Evolutionary conservation across 2,113 vertebrate genomes (phyloP), one percentile per base, ranked within the genome.

Genomic region (Clupea harengus): DNA sequence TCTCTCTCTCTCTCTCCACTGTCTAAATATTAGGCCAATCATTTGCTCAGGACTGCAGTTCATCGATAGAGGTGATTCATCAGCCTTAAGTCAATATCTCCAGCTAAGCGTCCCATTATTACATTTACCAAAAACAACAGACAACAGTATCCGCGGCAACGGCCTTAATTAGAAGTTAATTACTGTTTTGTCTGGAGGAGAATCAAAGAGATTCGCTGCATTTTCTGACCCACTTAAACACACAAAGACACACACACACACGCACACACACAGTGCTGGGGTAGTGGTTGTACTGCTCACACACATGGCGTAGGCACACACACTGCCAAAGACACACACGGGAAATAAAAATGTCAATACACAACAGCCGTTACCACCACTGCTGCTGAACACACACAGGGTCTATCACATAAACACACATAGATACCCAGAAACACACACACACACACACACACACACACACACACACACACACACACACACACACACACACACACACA

Each of bases 1-100:
- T 52, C 2, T 15, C 50, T 49, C 47, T 49, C 47, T 49, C 47
- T 11, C 47, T 20, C 17, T 20, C 52, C 11, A 78, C 84, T 81
- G 28, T 84, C 84, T 84, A 67, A 87, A 84, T 84, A 83, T 80
- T 82, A 60, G 5, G 54, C 20, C 32, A 81, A 80, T 78, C 57
- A 32, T 88, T 81, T 25, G 85, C 44, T 83, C 64, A 28, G 81
- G 72, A 83, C 60, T 67, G 0, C 39, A 78, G 84, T 83, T 47
- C 86, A 80, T 54, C 82, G 81, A 83, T 44, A 28, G 67, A 87
- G 85, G 52, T 87, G 84, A 89, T 87, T 89, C 75, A 85, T 82
- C 64, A 47, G 17, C 39, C 45, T 39, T 83, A 45, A 67, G 80
- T 89, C 84, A 84, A 89, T 89, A 85, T 17, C 47, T 75, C 60